phyloP scores from a whole-genome alignment of 2,888 invertebrate genomes.

The Athalia circularis region DNA sequence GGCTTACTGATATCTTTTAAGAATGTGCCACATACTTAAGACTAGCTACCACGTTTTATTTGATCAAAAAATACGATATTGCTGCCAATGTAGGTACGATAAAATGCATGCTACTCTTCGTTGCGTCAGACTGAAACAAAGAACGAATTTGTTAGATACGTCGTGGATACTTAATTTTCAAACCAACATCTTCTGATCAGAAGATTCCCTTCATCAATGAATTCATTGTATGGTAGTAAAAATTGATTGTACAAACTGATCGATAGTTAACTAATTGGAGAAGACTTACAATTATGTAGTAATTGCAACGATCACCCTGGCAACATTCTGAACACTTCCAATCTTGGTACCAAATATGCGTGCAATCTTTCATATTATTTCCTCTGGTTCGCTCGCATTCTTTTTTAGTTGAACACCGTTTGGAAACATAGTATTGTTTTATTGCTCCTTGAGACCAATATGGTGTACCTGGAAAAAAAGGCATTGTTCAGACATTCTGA shows the following conservation, averaged over 20 bases:
- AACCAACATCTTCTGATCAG: background rate
- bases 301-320: constrained; percentile 96
- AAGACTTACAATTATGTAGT: constrained; percentile 92
- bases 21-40: background rate
- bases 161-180: background rate
- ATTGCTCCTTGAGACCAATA: constrained; percentile 96
- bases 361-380: constrained; percentile 86
- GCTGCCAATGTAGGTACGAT: background rate
- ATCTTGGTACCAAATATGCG: constrained; percentile 96
- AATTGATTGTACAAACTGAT: background rate
- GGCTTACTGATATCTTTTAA: background rate
- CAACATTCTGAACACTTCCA: constrained; percentile 98
- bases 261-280: background rate
- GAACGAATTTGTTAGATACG: background rate
- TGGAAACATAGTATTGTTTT: constrained; percentile 95
- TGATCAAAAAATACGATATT: constrained; percentile 8
- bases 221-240: background rate
- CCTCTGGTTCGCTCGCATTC: constrained; percentile 85
- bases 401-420: constrained; percentile 88
- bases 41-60: background rate
- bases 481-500: background rate
- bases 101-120: constrained; percentile 15
- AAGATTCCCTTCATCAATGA: background rate
- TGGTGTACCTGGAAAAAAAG: constrained; percentile 81
- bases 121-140: constrained; percentile 37